Percentiles rank a stretch among this genome's conserved stretches.
These are phyloP conservation scores for Lamproptera curius DNA, from an alignment of 2,888 invertebrate species.

Conservation along the genomic window DNA sequence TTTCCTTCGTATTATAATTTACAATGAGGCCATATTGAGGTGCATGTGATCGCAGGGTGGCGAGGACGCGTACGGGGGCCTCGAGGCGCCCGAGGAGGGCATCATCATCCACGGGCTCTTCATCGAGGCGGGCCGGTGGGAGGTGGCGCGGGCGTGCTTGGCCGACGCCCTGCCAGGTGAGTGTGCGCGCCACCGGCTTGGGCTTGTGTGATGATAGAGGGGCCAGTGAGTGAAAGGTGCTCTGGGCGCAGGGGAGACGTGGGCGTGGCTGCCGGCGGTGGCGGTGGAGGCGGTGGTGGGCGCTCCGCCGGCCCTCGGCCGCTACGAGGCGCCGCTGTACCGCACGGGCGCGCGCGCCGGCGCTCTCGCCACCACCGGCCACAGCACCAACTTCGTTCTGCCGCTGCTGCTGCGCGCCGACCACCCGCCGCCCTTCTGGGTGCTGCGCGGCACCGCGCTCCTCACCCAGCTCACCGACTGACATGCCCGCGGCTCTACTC, in stretches of 20 bases:
- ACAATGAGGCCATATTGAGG: too few species aligned
- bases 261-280: conserved; percentile 83
- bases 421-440: conserved; percentile 87
- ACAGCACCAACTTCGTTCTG: conserved; percentile 95
- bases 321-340: conserved; percentile 89
- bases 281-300: conserved; percentile 81
- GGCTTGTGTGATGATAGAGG: too few species aligned
- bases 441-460: conserved; percentile 91
- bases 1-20: too few species aligned
- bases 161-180: conserved; percentile 87
- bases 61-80: conserved; percentile 69
- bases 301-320: conserved; percentile 77
- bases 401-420: conserved; percentile 84
- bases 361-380: conserved; percentile 92
- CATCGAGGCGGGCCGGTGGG: conserved; percentile 94
- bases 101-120: conserved; percentile 89
- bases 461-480: conserved; percentile 89
- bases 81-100: conserved; percentile 80
- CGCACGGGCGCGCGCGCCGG: conserved; percentile 94
- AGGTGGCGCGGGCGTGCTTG: conserved; percentile 79
- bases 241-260: conserved; percentile 81
- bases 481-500: too few species aligned
- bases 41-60: too few species aligned
- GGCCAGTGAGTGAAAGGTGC: background rate
- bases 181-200: background rate